A percentile compares a stretch with the other conserved stretches of the same genome.
These are phyloP conservation scores for Lasioglossum pauxillum DNA, from an alignment of 2,888 invertebrate species.

Conservation along the genomic window DNA sequence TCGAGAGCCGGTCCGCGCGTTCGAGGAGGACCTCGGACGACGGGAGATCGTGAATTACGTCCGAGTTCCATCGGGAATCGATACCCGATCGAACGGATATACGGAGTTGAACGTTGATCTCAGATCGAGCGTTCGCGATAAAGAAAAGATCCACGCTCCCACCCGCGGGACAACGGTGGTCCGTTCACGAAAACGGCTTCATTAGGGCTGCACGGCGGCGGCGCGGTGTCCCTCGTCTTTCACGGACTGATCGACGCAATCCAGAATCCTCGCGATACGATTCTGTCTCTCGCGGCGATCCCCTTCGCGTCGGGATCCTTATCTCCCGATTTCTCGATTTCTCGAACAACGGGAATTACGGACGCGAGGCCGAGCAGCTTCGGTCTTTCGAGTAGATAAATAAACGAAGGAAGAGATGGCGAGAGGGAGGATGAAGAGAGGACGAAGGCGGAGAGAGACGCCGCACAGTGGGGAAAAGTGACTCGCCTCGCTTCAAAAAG, in stretches of 20 bases:
- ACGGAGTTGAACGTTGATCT: slow-evolving; percentile 66
- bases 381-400: slow-evolving; percentile 17
- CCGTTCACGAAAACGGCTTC: slow-evolving; percentile 76
- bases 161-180: slow-evolving; percentile 72
- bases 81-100: slow-evolving; percentile 66
- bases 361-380: background rate
- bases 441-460: background rate
- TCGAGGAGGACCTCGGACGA: slow-evolving; percentile 48
- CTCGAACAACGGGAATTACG: background rate
- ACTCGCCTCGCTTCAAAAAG: no score
- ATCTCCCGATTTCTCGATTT: slow-evolving; percentile 5
- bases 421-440: background rate
- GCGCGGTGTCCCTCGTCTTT: slow-evolving; percentile 28
- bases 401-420: background rate
- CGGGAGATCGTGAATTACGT: slow-evolving; percentile 71
- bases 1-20: slow-evolving; percentile 17
- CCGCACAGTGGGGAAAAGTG: no score
- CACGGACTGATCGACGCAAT: slow-evolving; percentile 15
- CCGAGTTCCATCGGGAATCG: slow-evolving; percentile 59
- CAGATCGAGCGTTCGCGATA: slow-evolving; percentile 74
- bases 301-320: background rate
- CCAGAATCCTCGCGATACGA: background rate
- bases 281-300: background rate
- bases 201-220: slow-evolving; percentile 66
- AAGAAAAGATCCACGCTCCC: slow-evolving; percentile 68